Evolutionary conservation across 2,113 vertebrate species (phyloP), one percentile per base, ranked within the genome.

Genomic region (Sterrhoptilus dennistouni): DNA sequence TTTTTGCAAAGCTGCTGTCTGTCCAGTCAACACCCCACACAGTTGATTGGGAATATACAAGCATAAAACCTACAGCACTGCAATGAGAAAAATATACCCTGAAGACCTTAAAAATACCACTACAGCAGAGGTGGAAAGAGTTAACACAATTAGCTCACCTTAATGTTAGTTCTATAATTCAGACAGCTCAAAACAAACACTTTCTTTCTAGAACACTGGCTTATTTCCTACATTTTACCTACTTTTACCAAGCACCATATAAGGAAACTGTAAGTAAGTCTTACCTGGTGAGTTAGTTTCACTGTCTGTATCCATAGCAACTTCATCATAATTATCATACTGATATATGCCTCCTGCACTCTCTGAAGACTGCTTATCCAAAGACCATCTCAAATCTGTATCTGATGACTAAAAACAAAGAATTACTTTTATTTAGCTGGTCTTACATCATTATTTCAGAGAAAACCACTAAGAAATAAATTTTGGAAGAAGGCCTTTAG

Each of bases 271-370:
- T 14, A 82, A 52, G 0, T 49, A 35, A 45, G 11, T 85, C 97
- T 97, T 98, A 99, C 99, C 99, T 98, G 99, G 99, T 49, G 99
- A 99, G 72, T 97, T 98, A 33, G 98, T 98, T 98, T 99, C 99
- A 83, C 99, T 99, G 96, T 99, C 99, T 18, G 99, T 99, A 91
- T 99, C 99, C 99, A 99, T 99, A 47, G 99, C 99, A 70, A 99
- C 99, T 98, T 99, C 99, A 52, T 99, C 99, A 7, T 99, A 99
- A 97, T 99, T 99, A 96, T 99, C 99, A 85, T 99, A 99, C 66
- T 99, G 99, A 97, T 99, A 99, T 75, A 99, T 98, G 66, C 99
- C 98, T 81, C 99, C 99, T 22, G 98, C 98, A 70, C 97, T 95
- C 77, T 99, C 99, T 82, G 98, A 95, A 77, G 98, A 72, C 9